Evolutionary conservation across 2,113 vertebrate species (phyloP), one percentile per base, ranked within the genome.

Genomic region (Trogon surrucura): DNA sequence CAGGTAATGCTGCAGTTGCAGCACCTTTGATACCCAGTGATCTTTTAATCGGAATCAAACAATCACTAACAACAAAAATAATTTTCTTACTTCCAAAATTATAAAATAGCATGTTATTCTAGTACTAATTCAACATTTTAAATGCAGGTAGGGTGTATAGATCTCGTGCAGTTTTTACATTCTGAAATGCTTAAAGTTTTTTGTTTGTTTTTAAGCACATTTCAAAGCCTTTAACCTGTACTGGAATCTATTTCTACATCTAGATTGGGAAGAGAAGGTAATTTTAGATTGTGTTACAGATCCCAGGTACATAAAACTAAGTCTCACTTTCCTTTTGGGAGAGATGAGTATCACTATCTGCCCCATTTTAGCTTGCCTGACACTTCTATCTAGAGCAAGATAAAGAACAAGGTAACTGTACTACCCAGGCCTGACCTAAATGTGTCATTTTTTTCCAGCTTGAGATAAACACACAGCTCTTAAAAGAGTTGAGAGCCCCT

Each of bases 341-440:
- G 48, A 91, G 85, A 93, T 56, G 47, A 80, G 27, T 58, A 91
- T 85, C 81, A 41, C 22, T 44, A 25, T 5, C 45, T 74, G 77
- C 48, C 88, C 66, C 53, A 53, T 74, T 91, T 95, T 74, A 93
- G 79, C 48, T 86, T 86, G 60, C 85, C 57, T 91, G 90, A 66
- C 72, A 74, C 58, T 77, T 90, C 58, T 54, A 88, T 80, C 13
- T n/a, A 81, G 16, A 83, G 58, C 70, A 88, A 82, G 57, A 95
- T 77, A 85, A 95, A 82, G 51, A 91, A 82, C 53, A 91, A 91
- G 69, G 74, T 70, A 94, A 90, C 87, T 80, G 19, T 64, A 75
- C 51, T 88, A 94, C 38, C 53, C 62, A 90, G 62, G 22, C 13
- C 85, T 88, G 96, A 95, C 93, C 96, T 95, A 80, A 88, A 93